phyloP scores from a whole-genome alignment of 2,888 invertebrate genomes.

The Petrolisthes cinctipes region DNA sequence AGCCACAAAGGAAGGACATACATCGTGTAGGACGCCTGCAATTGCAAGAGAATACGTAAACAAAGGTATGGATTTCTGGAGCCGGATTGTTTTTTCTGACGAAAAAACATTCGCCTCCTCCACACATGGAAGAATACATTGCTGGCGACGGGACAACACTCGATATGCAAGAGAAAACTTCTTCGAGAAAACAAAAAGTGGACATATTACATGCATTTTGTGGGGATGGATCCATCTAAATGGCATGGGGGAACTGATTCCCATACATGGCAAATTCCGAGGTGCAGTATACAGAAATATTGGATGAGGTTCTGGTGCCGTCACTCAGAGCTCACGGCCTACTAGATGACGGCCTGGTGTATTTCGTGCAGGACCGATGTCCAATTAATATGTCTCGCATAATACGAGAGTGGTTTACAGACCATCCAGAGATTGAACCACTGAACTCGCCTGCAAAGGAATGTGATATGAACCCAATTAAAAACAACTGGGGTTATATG shows the following conservation, averaged over 20 bases:
- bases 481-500: not conserved
- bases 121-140: not conserved
- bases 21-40: not conserved
- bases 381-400: not conserved
- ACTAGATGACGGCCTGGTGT: not conserved
- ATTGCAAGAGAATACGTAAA: not conserved
- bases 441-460: not conserved
- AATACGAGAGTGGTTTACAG: not conserved
- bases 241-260: constrained; percentile 8
- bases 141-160: not conserved
- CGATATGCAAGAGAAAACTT: not conserved
- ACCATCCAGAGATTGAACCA: too few relatives aligned
- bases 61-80: constrained; percentile 1
- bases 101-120: constrained; percentile 6
- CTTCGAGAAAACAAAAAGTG: too few relatives aligned
- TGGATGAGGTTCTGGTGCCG: not conserved
- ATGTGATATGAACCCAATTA: not conserved
- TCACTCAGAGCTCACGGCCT: not conserved
- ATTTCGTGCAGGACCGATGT: not conserved
- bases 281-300: constrained; percentile 1
- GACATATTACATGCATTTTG: not conserved
- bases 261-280: too few relatives aligned
- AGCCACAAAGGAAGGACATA: constrained; percentile 7
- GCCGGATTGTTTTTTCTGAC: not conserved
- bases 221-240: constrained; percentile 11